Conservation (phyloP, 2,888 invertebrate species). For the Drosophila nr. fundita region DNA sequence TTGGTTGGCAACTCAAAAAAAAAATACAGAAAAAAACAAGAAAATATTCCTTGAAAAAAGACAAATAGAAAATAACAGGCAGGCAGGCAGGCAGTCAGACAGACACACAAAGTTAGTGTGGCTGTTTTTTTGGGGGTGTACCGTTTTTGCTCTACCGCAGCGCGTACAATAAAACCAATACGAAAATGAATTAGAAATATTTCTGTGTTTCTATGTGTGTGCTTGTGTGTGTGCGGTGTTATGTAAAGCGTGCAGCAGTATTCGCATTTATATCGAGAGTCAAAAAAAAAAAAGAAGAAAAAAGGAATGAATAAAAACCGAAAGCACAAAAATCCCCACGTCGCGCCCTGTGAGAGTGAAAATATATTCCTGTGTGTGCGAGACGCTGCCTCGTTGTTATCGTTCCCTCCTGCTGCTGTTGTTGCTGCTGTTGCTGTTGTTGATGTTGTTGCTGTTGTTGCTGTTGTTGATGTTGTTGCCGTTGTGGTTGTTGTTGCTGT, state of each 20-base stretch:
- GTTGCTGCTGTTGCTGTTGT: constrained; percentile 9
- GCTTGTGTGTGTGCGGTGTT: constrained; percentile 51
- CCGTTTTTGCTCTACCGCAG: constrained; percentile 22
- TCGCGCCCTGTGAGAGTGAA: constrained; percentile 74
- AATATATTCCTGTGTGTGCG: constrained; percentile 60
- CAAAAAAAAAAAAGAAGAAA: constrained; percentile 21
- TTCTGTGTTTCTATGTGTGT: constrained; percentile 27
- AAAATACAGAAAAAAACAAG: constrained; percentile 17
- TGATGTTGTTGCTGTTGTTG: constrained; percentile 29
- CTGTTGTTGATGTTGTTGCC: constrained; percentile 27
- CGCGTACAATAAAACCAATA: constrained; percentile 64
- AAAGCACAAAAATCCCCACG: constrained; percentile 41
- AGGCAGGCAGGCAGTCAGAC: constrained; percentile 25
- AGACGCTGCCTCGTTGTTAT: constrained; percentile 48
- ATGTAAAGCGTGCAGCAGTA: constrained; percentile 52
- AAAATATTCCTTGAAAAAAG: background rate
- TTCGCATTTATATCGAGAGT: constrained; percentile 40
- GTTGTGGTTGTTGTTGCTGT: constrained; percentile 26
- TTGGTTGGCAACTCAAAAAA: constrained; percentile 67
- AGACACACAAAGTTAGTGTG: constrained; percentile 23
- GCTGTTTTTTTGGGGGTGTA: background rate
- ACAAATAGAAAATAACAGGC: constrained; percentile 10
- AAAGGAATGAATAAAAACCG: constrained; percentile 19
- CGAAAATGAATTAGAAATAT: constrained; percentile 72
- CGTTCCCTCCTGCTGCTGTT: constrained; percentile 14